Conservation (phyloP, 2,888 invertebrate species). For the Heliconius cydno region DNA sequence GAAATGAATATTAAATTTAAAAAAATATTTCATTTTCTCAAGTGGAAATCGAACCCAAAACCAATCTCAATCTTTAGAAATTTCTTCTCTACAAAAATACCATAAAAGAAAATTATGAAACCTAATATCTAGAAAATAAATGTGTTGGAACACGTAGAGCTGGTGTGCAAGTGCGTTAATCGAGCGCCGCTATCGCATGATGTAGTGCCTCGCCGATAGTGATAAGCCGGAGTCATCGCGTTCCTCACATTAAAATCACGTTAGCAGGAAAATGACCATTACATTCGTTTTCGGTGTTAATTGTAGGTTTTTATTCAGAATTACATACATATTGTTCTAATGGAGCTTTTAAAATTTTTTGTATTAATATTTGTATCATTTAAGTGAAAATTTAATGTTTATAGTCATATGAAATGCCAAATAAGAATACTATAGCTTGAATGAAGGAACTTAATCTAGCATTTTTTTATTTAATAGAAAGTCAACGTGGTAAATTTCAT, state of each 20-base stretch:
- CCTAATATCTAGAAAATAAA: conserved; percentile 2
- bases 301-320: conserved; percentile 20
- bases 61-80: background rate
- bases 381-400: background rate
- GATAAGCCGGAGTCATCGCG: conserved; percentile 43
- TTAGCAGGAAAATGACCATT: conserved; percentile 40
- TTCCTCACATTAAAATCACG: conserved; percentile 45
- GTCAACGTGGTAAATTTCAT: too few species aligned
- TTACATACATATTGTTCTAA: conserved; percentile 24
- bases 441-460: too few species aligned
- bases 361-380: background rate
- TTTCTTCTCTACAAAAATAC: background rate
- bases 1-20: too few species aligned
- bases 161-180: conserved; percentile 30
- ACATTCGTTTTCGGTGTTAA: conserved; percentile 34
- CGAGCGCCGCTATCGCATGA: conserved; percentile 52
- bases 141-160: conserved; percentile 13
- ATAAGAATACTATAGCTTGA: too few species aligned
- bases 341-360: background rate
- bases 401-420: too few species aligned
- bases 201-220: conserved; percentile 44
- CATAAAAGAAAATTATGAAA: background rate
- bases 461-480: too few species aligned
- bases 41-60: too few species aligned
- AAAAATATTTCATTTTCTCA: too few species aligned